phyloP scores from a whole-genome alignment of 2,797 vertebrate species.

The Neomorphus geoffroyi region DNA sequence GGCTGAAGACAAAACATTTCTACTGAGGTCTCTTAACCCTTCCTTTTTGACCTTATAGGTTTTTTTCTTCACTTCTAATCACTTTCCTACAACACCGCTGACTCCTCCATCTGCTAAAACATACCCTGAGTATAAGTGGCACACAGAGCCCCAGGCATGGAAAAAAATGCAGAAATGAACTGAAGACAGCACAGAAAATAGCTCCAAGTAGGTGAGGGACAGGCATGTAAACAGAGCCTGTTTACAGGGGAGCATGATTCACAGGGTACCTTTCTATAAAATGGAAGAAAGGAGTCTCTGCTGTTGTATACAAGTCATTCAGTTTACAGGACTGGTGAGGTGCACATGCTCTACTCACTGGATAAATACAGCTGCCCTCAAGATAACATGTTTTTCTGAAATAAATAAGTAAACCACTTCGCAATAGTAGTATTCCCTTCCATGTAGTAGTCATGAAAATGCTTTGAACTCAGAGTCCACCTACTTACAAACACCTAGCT shows the following conservation, averaged over 20 bases:
- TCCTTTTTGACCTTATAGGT: background rate
- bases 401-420: background rate
- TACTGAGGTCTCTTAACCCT: background rate
- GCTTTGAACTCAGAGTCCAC: background rate
- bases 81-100: background rate
- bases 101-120: background rate
- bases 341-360: fast-evolving
- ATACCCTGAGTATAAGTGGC: background rate
- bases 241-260: background rate
- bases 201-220: background rate
- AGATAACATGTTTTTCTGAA: background rate
- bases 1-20: background rate
- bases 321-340: background rate
- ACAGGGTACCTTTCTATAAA: background rate
- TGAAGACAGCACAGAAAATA: background rate
- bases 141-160: background rate
- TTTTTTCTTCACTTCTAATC: background rate
- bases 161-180: background rate
- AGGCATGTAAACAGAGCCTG: background rate
- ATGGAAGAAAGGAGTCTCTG: background rate
- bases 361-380: background rate
- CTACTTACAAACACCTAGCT: background rate
- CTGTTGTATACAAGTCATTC: background rate
- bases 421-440: background rate
- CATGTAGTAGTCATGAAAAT: background rate